Conservation (phyloP, 2,888 invertebrate genomes). For the Theodoxus fluviatilis region DNA sequence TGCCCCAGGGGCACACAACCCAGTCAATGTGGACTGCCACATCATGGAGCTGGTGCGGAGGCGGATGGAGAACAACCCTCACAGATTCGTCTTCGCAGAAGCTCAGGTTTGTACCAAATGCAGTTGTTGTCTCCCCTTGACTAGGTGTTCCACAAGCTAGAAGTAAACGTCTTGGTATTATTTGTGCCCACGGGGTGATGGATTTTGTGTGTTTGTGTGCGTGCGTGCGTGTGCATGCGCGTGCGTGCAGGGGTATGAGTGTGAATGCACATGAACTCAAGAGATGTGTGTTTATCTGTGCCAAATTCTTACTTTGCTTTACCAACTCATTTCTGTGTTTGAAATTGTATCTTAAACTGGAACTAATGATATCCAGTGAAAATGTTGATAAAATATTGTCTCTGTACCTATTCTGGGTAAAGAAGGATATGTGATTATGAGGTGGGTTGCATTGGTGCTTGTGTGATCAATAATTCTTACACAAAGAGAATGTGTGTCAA, state of each 20-base stretch:
- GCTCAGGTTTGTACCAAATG: slow-evolving; percentile 78
- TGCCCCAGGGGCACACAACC: slow-evolving; percentile 90
- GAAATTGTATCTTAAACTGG: no score
- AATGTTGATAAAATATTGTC: no score
- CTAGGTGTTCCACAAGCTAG: not conserved
- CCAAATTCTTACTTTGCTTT: no score
- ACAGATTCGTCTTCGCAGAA: slow-evolving; percentile 79
- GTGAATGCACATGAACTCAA: no score
- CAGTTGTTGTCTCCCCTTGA: not conserved
- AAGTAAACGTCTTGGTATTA: not conserved
- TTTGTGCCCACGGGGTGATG: not conserved
- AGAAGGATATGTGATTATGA: no score
- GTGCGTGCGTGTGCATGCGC: not conserved
- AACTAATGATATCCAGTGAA: no score
- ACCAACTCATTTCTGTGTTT: no score
- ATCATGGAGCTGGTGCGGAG: slow-evolving; percentile 75
- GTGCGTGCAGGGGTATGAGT: slow-evolving; percentile 12
- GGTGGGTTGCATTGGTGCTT: no score
- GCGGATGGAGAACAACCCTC: slow-evolving; percentile 57
- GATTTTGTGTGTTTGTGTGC: not conserved
- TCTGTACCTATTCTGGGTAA: no score
- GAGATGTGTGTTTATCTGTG: no score
- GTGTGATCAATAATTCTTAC: no score
- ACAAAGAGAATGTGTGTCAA: no score
- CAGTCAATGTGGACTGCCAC: slow-evolving; percentile 95